Conservation (phyloP, 2,797 vertebrate species). For the Ctenopoma multispine region DNA sequence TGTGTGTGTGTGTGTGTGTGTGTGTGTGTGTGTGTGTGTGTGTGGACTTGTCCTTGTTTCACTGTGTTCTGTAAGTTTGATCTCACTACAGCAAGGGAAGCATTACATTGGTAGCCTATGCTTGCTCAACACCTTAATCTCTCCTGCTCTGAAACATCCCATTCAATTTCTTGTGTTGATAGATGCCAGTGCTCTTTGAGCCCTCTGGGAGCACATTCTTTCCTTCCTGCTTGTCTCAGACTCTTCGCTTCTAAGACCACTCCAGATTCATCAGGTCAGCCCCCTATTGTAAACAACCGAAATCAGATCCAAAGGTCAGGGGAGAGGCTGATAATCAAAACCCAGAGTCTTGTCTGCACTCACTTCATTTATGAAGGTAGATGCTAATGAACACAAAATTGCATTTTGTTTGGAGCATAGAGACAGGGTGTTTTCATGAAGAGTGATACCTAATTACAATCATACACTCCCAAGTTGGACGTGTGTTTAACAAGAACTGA, state of each 20-base stretch:
- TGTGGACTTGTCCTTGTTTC: conserved; percentile 25
- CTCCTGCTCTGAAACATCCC: conserved; percentile 70
- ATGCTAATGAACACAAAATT: conserved; percentile 24
- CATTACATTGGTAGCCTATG: conserved; percentile 52
- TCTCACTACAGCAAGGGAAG: conserved; percentile 46
- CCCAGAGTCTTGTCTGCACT: neutral
- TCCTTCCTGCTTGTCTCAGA: conserved; percentile 35
- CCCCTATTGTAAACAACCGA: conserved; percentile 58
- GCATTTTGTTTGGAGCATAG: neutral
- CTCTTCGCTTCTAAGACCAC: conserved; percentile 56
- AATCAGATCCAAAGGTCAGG: conserved; percentile 71
- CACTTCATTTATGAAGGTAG: neutral
- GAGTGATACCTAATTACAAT: conserved; percentile 56
- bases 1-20: conserved; percentile 15
- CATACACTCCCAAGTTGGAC: conserved; percentile 4
- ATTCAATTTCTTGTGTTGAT: conserved; percentile 78
- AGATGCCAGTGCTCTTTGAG: conserved; percentile 74
- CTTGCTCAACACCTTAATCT: conserved; percentile 76
- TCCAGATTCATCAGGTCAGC: conserved; percentile 65
- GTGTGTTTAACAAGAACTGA: conserved; percentile 42
- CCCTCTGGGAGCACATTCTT: conserved; percentile 64
- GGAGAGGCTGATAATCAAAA: conserved; percentile 59
- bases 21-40: conserved; percentile 11
- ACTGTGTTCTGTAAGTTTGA: conserved; percentile 50
- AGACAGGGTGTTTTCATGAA: conserved; percentile 27